Conservation (phyloP, 2,888 invertebrate species). For the Odontothrips loti region DNA sequence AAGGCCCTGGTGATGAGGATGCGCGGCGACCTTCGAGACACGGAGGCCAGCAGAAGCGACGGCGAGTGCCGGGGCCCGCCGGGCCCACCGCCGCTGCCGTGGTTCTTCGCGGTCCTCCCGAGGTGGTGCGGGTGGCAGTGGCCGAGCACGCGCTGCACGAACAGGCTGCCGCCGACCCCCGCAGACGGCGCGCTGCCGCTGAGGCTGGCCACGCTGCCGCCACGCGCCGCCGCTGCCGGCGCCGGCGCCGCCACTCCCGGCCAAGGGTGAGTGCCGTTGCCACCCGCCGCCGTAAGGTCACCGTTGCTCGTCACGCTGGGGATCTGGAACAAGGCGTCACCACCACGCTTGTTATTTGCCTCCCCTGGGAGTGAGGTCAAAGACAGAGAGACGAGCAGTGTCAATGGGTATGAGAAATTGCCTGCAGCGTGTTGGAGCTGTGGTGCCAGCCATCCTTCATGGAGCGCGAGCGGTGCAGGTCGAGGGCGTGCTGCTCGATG, state of each 20-base stretch:
- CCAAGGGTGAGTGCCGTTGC: background rate
- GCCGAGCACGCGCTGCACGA: slow-evolving; percentile 17
- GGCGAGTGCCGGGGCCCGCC: slow-evolving; percentile 42
- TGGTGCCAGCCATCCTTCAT: slow-evolving; percentile 27
- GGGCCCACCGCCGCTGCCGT: slow-evolving; percentile 47
- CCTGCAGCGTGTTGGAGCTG: slow-evolving; percentile 38
- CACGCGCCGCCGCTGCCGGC: background rate
- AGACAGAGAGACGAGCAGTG: too few relatives aligned
- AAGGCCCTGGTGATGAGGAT: slow-evolving; percentile 69
- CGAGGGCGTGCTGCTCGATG: slow-evolving; percentile 27
- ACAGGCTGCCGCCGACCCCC: slow-evolving; percentile 11
- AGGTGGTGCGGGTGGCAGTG: slow-evolving; percentile 37
- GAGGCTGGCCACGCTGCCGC: background rate
- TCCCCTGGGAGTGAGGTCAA: background rate
- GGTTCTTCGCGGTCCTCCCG: slow-evolving; percentile 50
- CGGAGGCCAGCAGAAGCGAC: slow-evolving; percentile 42
- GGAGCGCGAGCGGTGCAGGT: slow-evolving; percentile 30
- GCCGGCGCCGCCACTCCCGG: background rate
- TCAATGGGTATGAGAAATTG: background rate
- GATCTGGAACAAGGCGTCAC: background rate
- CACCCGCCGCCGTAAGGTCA: slow-evolving; percentile 18
- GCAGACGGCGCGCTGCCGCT: background rate
- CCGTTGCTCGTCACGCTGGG: slow-evolving; percentile 22
- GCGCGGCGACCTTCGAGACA: slow-evolving; percentile 55
- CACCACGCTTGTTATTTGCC: background rate